A percentile compares a stretch with the other conserved stretches of the same genome.
phyloP scores from a whole-genome alignment of 2,113 vertebrate species.

The Clarias batrachus region DNA sequence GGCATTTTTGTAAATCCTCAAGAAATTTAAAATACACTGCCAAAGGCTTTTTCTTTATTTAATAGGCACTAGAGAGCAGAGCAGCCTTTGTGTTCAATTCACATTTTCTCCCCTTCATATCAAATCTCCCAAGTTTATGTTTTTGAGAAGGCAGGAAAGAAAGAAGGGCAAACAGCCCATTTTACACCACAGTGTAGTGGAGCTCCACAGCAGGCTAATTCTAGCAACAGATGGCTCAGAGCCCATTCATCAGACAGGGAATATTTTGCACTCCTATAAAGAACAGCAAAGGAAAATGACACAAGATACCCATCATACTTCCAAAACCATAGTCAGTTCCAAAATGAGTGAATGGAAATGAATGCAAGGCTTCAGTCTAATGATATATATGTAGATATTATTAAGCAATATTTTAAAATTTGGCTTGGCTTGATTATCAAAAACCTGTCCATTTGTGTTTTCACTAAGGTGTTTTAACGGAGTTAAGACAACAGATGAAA shows the following conservation, averaged over 20 bases:
- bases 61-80: conserved; percentile 48
- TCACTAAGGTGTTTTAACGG: conserved; percentile 25
- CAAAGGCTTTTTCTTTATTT: conserved; percentile 34
- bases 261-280: conserved; percentile 38
- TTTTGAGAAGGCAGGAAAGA: conserved; percentile 59
- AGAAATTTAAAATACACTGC: background rate
- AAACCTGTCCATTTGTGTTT: conserved; percentile 5
- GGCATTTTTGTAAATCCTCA: conserved; percentile 12
- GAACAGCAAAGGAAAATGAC: conserved; percentile 33
- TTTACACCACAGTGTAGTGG: conserved; percentile 56
- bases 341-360: conserved; percentile 29
- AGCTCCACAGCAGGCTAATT: conserved; percentile 56
- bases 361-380: background rate
- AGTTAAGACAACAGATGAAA: conserved; percentile 31
- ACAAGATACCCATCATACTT: conserved; percentile 27
- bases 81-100: conserved; percentile 53
- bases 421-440: conserved; percentile 4
- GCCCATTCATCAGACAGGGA: conserved; percentile 42
- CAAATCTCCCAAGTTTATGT: conserved; percentile 56
- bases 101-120: conserved; percentile 54
- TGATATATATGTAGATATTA: background rate
- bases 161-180: conserved; percentile 47
- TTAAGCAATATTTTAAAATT: background rate
- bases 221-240: conserved; percentile 63
- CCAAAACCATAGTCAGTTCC: conserved; percentile 21